Evolutionary conservation across 2,797 vertebrate genomes (phyloP), one percentile per base, ranked within the genome.

Genomic region (Lateolabrax maculatus): DNA sequence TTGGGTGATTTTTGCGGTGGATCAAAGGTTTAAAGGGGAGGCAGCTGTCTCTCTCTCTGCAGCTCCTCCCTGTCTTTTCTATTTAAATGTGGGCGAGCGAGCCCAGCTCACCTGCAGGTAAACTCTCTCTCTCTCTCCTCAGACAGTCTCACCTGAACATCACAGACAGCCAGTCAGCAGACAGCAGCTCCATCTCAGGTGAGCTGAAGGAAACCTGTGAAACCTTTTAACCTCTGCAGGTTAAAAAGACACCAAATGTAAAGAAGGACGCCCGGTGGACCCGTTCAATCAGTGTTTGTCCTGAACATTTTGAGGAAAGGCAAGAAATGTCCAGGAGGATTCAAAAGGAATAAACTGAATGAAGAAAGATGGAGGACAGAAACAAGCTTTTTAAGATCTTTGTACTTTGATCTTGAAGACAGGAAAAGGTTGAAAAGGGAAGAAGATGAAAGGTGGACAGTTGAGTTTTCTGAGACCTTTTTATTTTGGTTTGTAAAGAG

Each of bases 21-120:
- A n/a, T n/a, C n/a, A n/a, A n/a, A 18, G 41, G 18, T 15, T 18
- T 43, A 43, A 43, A 43, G 16, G 2, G 41, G 41, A 18, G 41
- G 41, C 16, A 18, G 16, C 56, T 53, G 43, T 52, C 72, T 46
- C 80, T 61, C 41, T 55, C 69, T 56, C 65, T 76, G 1, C 55
- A 58, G 70, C 84, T 70, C 90, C 90, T 85, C 95, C 96, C 94
- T 90, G 89, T 83, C 89, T 88, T 93, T 94, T 92, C 93, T 93
- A 95, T 96, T 94, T 95, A 95, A 95, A 95, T 96, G 92, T 89
- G 78, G 89, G 65, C 75, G 39, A 88, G 64, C 27, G 29, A 88
- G 68, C 62, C 72, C 0, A 6, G 8, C 77, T 69, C 62, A 60
- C 53, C 71, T 81, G 73, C 85, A 87, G 86, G 86, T 90, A 75